phyloP scores from a whole-genome alignment of 2,797 vertebrate species.

The Anableps anableps region DNA sequence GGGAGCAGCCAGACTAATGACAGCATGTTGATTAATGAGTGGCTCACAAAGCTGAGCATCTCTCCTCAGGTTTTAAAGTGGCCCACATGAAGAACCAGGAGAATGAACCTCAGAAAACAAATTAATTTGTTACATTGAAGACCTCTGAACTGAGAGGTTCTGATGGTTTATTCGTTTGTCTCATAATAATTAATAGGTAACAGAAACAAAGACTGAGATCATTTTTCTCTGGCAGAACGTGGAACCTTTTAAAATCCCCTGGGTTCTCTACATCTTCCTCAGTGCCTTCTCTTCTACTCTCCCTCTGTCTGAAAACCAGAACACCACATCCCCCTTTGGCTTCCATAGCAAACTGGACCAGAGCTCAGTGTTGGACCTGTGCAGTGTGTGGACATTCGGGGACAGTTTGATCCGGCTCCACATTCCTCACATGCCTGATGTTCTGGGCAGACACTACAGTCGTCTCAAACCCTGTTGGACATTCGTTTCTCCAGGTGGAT shows the following conservation, averaged over 20 bases:
- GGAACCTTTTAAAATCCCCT: slow-evolving; percentile 12
- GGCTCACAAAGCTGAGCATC: neutral
- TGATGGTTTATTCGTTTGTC: neutral
- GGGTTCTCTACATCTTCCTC: slow-evolving; percentile 27
- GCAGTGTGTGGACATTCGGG: neutral
- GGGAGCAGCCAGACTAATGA: slow-evolving; percentile 16
- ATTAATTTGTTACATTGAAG: neutral
- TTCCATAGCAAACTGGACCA: slow-evolving; percentile 1
- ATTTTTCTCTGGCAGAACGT: slow-evolving; percentile 27
- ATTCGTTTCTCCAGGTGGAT: neutral
- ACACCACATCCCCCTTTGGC: neutral
- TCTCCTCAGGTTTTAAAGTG: slow-evolving; percentile 54
- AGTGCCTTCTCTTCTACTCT: slow-evolving; percentile 23
- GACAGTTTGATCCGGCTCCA: neutral
- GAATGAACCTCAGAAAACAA: neutral
- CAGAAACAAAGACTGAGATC: neutral
- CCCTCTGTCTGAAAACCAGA: slow-evolving; percentile 1
- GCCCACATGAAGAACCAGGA: neutral
- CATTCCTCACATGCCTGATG: neutral
- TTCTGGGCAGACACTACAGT: neutral
- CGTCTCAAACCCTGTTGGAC: neutral
- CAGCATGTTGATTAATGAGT: slow-evolving; percentile 1
- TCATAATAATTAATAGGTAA: neutral
- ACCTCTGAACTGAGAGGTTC: neutral
- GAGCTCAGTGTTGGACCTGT: slow-evolving; percentile 53